Percentiles rank a stretch among this genome's conserved stretches.
phyloP scores from a whole-genome alignment of 2,888 invertebrate genomes.

The Drosophila dives region DNA sequence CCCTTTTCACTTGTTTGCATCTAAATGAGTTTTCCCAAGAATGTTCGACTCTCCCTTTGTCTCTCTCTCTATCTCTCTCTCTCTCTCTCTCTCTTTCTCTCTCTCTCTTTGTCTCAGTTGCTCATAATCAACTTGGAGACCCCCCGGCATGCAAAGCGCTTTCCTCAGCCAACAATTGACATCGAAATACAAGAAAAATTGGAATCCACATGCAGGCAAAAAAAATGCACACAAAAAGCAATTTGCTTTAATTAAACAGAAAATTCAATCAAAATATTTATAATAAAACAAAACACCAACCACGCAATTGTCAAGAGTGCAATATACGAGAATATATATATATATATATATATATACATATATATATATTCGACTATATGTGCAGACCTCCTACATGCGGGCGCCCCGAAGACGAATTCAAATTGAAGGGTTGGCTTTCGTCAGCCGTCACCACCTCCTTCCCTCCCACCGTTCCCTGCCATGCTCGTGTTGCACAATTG shows the following conservation, averaged over 20 bases:
- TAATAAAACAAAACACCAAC: conserved; percentile 61
- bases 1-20: neutral
- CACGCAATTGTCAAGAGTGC: conserved; percentile 54
- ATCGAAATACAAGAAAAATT: conserved; percentile 23
- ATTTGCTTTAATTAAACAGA: conserved; percentile 80
- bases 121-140: conserved; percentile 33
- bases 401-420: conserved; percentile 72
- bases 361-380: conserved; percentile 1
- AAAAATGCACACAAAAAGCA: conserved; percentile 52
- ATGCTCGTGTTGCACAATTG: conserved; percentile 48
- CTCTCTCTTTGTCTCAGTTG: neutral
- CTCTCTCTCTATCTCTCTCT: neutral
- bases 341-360: conserved; percentile 13
- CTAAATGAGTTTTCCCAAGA: neutral
- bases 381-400: conserved; percentile 64
- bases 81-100: neutral
- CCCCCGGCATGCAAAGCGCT: conserved; percentile 31
- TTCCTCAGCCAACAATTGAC: conserved; percentile 25
- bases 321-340: conserved; percentile 20
- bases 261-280: conserved; percentile 80
- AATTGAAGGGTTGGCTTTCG: conserved; percentile 68
- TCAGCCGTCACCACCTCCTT: neutral
- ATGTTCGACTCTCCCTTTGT: no score
- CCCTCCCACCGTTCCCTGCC: neutral
- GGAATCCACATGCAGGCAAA: conserved; percentile 17